phyloP scores from a whole-genome alignment of 2,113 vertebrate species.

The Junco hyemalis region DNA sequence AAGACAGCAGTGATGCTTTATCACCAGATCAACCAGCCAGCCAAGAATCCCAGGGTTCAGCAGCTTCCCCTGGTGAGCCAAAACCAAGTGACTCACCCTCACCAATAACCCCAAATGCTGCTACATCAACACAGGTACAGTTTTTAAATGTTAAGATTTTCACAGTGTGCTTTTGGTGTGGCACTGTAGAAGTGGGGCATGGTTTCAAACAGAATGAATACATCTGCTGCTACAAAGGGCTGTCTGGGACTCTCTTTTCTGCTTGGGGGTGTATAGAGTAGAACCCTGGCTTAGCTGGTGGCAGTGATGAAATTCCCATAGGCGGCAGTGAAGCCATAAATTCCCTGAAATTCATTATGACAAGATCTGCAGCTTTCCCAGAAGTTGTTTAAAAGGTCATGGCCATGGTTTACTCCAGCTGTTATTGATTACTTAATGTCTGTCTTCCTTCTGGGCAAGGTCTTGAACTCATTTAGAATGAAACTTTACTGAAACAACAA shows the following conservation, averaged over 20 bases:
- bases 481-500: neutral
- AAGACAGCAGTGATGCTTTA: conserved; percentile 93
- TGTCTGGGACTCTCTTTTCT: neutral
- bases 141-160: neutral
- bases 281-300: neutral
- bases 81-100: conserved; percentile 81
- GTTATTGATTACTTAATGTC: conserved; percentile 9
- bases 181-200: neutral
- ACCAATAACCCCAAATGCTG: conserved; percentile 68
- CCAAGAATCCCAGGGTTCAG: conserved; percentile 92
- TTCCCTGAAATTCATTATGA: neutral
- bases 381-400: neutral
- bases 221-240: neutral
- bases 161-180: neutral
- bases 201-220: neutral
- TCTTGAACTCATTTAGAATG: conserved; percentile 13
- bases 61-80: conserved; percentile 85
- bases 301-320: neutral
- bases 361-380: neutral
- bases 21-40: conserved; percentile 96
- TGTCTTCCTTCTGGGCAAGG: conserved; percentile 19
- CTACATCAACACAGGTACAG: conserved; percentile 72
- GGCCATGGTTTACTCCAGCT: neutral
- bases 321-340: neutral
- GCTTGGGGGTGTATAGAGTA: neutral